These are phyloP conservation scores for Iphiclides podalirius DNA, from an alignment of 2,888 invertebrate genomes.

Conservation along the genomic window DNA sequence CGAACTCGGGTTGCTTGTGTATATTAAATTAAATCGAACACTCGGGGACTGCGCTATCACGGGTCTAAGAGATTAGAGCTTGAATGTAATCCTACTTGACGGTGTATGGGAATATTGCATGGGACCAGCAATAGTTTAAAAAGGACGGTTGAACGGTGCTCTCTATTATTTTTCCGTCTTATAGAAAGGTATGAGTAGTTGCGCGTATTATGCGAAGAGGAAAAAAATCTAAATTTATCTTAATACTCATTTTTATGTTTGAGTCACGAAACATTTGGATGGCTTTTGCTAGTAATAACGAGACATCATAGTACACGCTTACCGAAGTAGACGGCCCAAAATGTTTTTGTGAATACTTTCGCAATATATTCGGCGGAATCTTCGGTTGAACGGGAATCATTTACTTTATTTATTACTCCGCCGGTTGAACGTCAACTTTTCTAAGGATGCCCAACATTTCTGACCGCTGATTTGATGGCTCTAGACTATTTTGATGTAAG, in stretches of 20 bases:
- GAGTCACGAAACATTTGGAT: not conserved
- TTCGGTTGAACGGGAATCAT: slow-evolving; percentile 6
- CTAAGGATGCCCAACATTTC: slow-evolving; percentile 7
- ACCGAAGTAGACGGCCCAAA: not conserved
- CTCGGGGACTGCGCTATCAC: no score
- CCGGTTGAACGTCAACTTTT: slow-evolving; percentile 11
- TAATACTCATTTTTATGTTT: not conserved
- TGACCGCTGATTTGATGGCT: slow-evolving; percentile 18
- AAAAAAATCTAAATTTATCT: no score
- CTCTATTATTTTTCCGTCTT: no score
- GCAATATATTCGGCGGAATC: slow-evolving; percentile 6
- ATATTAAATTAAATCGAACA: no score
- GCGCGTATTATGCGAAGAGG: no score
- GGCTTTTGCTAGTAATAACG: not conserved
- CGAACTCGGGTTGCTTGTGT: no score
- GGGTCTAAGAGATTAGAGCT: no score
- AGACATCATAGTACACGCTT: not conserved
- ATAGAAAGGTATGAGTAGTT: no score
- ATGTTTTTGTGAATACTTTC: slow-evolving; percentile 3
- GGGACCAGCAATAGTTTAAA: no score
- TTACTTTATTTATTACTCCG: slow-evolving; percentile 14
- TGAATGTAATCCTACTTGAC: no score
- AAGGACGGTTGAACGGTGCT: no score
- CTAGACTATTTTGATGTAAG: not conserved
- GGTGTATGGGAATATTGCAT: no score